Evolutionary conservation across 2,888 invertebrate genomes (phyloP).

Genomic region (Norana najaformis): DNA sequence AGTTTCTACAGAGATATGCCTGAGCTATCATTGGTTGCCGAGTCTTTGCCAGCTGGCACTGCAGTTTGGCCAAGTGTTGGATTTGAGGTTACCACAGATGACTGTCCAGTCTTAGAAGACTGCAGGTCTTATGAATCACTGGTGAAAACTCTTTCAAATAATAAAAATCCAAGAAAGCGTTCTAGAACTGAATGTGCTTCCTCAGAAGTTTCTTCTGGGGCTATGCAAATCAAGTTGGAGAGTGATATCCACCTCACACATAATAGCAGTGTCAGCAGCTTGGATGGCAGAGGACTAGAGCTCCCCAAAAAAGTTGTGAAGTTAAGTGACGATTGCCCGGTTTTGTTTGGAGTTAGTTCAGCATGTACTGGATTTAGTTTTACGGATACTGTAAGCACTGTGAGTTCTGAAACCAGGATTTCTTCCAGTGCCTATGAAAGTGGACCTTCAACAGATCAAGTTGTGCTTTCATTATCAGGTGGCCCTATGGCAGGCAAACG

Average conservation of each 20-base stretch:
- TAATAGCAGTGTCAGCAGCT: not conserved
- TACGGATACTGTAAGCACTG: not conserved
- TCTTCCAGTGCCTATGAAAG: conserved; percentile 13
- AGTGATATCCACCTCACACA: not conserved
- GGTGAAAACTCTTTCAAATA: not conserved
- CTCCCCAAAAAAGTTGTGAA: not conserved
- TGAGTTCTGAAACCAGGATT: not conserved
- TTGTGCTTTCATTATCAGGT: not conserved
- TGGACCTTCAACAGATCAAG: not conserved
- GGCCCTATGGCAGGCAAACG: not conserved
- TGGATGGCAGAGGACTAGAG: not conserved
- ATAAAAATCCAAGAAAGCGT: not conserved
- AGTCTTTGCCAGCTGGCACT: not conserved
- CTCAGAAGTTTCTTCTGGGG: not conserved
- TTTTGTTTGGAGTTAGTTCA: not conserved
- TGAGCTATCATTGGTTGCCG: not conserved
- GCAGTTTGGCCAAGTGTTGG: not conserved
- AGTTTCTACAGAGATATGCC: conserved; percentile 25
- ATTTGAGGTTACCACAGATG: not conserved
- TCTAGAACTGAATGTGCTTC: not conserved
- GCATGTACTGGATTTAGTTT: not conserved
- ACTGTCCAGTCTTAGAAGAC: conserved; percentile 23
- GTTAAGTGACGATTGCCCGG: not conserved
- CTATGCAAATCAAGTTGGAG: not conserved
- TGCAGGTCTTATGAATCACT: not conserved